Conservation (phyloP, 2,113 vertebrate genomes). For the Camelus dromedarius region DNA sequence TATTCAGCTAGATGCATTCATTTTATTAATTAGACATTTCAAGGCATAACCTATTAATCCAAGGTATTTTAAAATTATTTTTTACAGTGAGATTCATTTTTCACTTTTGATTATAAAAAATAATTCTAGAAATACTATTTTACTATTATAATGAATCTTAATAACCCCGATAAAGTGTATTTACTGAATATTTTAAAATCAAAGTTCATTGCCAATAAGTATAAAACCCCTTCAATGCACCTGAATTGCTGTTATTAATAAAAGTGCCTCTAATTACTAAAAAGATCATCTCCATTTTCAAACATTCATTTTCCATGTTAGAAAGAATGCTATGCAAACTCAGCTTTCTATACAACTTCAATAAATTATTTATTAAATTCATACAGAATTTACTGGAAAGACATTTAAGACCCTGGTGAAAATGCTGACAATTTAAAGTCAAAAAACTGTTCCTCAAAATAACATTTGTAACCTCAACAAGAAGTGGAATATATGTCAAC, state of each 20-base stretch:
- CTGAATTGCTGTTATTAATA: conserved; percentile 46
- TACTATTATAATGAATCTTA: background rate
- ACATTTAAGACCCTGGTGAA: background rate
- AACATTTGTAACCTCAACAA: background rate
- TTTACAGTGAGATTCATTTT: conserved; percentile 38
- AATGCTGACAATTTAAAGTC: conserved; percentile 16
- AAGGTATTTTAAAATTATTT: conserved; percentile 37
- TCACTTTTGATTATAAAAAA: conserved; percentile 34
- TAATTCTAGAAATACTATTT: conserved; percentile 32
- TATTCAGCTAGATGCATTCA: conserved; percentile 55
- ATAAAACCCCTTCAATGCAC: background rate
- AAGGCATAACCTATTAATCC: background rate
- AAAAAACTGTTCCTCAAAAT: background rate
- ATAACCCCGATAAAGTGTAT: background rate
- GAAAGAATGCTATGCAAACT: background rate
- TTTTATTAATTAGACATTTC: conserved; percentile 69
- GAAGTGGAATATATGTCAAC: background rate
- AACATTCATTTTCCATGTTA: conserved; percentile 25
- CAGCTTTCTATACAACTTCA: background rate
- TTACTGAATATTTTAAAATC: conserved; percentile 52
- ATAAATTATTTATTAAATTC: background rate
- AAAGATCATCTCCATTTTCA: background rate
- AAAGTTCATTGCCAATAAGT: conserved; percentile 6
- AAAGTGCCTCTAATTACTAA: background rate
- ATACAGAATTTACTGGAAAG: background rate